Evolutionary conservation across 2,113 vertebrate genomes (phyloP), one percentile per base, ranked within the genome.

Genomic region (Callopanchax toddi): DNA sequence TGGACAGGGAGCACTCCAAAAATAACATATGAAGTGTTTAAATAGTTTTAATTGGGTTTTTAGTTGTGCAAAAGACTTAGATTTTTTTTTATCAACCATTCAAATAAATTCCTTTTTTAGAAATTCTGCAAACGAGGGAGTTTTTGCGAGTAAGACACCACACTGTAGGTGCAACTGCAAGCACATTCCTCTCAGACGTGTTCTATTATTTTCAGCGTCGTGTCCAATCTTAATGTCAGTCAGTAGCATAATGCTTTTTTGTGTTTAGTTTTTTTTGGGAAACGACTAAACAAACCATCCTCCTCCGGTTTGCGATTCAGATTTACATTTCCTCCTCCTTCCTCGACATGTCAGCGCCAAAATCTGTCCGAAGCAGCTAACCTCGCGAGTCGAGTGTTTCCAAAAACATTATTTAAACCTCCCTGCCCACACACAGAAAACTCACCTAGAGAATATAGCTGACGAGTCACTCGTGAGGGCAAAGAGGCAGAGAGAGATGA

Each of bases 321-420:
- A 64, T 81, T 79, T 61, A 78, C 71, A 82, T 81, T 65, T 70
- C 76, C 62, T 71, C 75, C 78, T 71, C 39, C 67, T 74, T 71
- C 39, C 67, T 74, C 69, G 44, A 67, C 53, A 16, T 43, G 29
- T 58, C 71, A 43, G 51, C 48, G 64, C 74, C 71, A 78, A 70
- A 82, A 86, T 66, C 1, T 66, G 81, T 81, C 66, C 74, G 18
- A 64, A 64, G 67, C 49, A 69, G 51, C 61, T 67, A 74, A 82
- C 76, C 81, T 60, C 56, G 29, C 32, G 3, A 72, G 76, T 83
- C 67, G 74, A 85, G 74, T 74, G 60, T 78, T 85, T 80, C 68
- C 71, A 74, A 84, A 86, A 79, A 82, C 77, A 86, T 64, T 57
- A 51, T 52, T 74, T 74, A 32, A 84, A 78, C 67, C 67, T 29